phyloP scores from a whole-genome alignment of 1,140 invertebrate genomes.

The Eupristina koningsbergeri region DNA sequence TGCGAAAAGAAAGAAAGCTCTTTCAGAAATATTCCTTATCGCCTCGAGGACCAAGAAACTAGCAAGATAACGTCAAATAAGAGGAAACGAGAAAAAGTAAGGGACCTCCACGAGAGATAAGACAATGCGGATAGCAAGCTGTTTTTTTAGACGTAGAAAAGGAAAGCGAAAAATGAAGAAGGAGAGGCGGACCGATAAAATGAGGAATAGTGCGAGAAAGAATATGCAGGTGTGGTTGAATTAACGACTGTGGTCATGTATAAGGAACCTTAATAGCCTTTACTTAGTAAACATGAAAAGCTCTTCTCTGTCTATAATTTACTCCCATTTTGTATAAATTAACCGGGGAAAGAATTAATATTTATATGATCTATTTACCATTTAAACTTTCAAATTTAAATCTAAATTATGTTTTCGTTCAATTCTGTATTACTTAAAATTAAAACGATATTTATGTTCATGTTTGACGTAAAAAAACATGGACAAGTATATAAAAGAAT shows the following conservation, averaged over 20 bases:
- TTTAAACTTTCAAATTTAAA: not conserved
- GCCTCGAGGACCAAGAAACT: conserved; percentile 42
- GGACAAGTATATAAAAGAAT: too few relatives aligned
- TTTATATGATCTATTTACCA: not conserved
- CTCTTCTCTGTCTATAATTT: not conserved
- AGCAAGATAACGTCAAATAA: conserved; percentile 48
- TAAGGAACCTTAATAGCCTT: conserved; percentile 20
- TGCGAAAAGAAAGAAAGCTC: conserved; percentile 34
- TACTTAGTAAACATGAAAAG: conserved; percentile 4
- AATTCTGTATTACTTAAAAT: too few relatives aligned
- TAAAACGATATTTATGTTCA: too few relatives aligned
- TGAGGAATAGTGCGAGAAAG: conserved; percentile 14
- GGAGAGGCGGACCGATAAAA: not conserved
- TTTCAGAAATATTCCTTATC: conserved; percentile 49
- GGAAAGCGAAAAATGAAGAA: not conserved
- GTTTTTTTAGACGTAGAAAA: not conserved
- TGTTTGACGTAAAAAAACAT: too few relatives aligned
- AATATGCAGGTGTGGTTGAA: not conserved
- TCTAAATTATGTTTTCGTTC: not conserved
- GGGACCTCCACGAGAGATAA: not conserved
- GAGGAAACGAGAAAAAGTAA: conserved; percentile 34
- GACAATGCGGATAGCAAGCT: not conserved
- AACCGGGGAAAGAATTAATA: not conserved
- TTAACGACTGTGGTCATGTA: not conserved
- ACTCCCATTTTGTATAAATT: not conserved